Evolutionary conservation across 2,113 vertebrate genomes (phyloP).

Genomic region (Eolophus roseicapilla): DNA sequence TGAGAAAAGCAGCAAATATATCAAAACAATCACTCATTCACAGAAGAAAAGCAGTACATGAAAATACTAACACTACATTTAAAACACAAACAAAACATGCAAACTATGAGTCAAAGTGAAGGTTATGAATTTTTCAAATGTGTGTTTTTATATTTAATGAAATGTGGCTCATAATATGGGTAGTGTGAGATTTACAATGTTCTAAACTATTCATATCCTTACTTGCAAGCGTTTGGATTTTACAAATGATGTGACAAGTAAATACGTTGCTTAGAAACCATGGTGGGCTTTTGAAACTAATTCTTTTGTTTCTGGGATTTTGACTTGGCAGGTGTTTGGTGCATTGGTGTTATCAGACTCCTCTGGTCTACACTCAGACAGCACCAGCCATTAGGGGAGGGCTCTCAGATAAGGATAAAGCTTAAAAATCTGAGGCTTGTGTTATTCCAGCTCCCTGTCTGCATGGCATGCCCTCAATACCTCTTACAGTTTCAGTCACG

Average conservation of each 20-base stretch:
- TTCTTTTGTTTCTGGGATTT: constrained; percentile 52
- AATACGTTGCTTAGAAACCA: constrained; percentile 63
- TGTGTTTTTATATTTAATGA: constrained; percentile 46
- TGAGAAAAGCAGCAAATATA: constrained; percentile 54
- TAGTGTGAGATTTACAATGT: constrained; percentile 40
- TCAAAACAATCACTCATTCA: constrained; percentile 50
- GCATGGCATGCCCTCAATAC: constrained; percentile 21
- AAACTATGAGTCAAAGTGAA: constrained; percentile 52
- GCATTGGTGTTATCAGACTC: constrained; percentile 35
- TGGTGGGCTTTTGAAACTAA: constrained; percentile 54
- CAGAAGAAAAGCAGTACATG: constrained; percentile 19
- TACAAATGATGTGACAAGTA: constrained; percentile 62
- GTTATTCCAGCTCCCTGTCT: constrained; percentile 14
- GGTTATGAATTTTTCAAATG: constrained; percentile 51
- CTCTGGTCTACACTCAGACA: constrained; percentile 12
- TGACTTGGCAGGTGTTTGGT: constrained; percentile 54
- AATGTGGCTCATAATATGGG: constrained; percentile 26
- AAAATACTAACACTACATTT: constrained; percentile 17
- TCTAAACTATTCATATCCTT: constrained; percentile 54
- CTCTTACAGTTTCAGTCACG: constrained; percentile 26
- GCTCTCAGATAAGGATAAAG: constrained; percentile 23
- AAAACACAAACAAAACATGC: constrained; percentile 36
- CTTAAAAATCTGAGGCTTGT: not conserved
- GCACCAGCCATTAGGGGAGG: not conserved
- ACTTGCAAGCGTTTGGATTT: constrained; percentile 38